Evolutionary conservation across 2,113 vertebrate genomes (phyloP).

Genomic region (Otus sunia): DNA sequence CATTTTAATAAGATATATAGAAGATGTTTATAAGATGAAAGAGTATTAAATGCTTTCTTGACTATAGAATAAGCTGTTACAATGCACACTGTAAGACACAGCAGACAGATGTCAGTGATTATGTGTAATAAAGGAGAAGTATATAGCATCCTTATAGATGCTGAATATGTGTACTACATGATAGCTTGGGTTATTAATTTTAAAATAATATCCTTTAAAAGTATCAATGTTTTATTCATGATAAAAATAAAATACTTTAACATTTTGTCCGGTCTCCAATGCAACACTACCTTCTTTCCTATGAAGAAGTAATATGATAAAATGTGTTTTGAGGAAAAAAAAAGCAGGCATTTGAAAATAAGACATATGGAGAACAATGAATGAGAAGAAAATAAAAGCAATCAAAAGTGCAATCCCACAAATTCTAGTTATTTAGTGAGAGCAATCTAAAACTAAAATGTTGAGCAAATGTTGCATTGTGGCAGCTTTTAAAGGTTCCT

Average conservation of each 20-base stretch:
- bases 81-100: not conserved
- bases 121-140: not conserved
- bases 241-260: not conserved
- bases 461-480: not conserved
- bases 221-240: not conserved
- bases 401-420: not conserved
- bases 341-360: not conserved
- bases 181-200: not conserved
- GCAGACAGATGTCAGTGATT: not conserved
- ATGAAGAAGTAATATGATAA: not conserved
- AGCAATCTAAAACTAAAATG: not conserved
- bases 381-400: not conserved
- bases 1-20: conserved; percentile 52
- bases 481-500: not conserved
- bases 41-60: not conserved
- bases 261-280: not conserved
- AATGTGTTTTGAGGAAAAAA: not conserved
- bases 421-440: not conserved
- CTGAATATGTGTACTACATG: not conserved
- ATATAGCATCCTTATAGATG: not conserved
- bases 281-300: not conserved
- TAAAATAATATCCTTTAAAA: not conserved
- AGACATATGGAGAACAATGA: not conserved
- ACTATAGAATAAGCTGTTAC: conserved; percentile 11
- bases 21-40: conserved; percentile 16